These are phyloP conservation scores for Cacatua alba DNA, from an alignment of 2,113 vertebrate species.

Conservation along the genomic window DNA sequence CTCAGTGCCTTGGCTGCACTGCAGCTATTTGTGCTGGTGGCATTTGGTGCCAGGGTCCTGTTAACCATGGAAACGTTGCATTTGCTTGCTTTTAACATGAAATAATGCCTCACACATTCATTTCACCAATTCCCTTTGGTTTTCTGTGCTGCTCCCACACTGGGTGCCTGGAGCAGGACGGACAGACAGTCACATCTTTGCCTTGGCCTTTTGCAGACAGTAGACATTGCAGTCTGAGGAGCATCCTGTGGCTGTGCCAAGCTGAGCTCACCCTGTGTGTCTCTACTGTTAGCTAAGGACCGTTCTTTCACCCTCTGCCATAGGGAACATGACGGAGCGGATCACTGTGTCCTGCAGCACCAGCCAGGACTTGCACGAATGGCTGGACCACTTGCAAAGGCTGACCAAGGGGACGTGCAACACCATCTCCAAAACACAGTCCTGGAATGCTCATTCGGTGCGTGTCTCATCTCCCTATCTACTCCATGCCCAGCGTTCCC, in stretches of 20 bases:
- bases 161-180: not conserved
- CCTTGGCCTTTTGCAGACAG: not conserved
- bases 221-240: not conserved
- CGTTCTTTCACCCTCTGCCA: not conserved
- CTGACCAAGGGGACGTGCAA: constrained; percentile 85
- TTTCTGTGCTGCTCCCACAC: not conserved
- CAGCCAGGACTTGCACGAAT: constrained; percentile 90
- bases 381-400: constrained; percentile 90
- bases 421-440: constrained; percentile 80
- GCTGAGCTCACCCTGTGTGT: not conserved
- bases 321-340: constrained; percentile 86
- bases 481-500: not conserved
- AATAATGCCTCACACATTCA: not conserved
- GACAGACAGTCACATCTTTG: not conserved
- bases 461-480: not conserved
- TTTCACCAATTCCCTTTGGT: not conserved
- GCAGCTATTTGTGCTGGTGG: not conserved
- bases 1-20: not conserved
- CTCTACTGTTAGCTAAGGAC: not conserved
- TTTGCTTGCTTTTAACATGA: not conserved
- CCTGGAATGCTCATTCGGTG: constrained; percentile 76
- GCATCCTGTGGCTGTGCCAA: not conserved
- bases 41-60: not conserved
- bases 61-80: not conserved
- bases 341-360: constrained; percentile 86